Evolutionary conservation across 1,140 invertebrate genomes (phyloP), one percentile per base, ranked within the genome.

Genomic region (Battus philenor): DNA sequence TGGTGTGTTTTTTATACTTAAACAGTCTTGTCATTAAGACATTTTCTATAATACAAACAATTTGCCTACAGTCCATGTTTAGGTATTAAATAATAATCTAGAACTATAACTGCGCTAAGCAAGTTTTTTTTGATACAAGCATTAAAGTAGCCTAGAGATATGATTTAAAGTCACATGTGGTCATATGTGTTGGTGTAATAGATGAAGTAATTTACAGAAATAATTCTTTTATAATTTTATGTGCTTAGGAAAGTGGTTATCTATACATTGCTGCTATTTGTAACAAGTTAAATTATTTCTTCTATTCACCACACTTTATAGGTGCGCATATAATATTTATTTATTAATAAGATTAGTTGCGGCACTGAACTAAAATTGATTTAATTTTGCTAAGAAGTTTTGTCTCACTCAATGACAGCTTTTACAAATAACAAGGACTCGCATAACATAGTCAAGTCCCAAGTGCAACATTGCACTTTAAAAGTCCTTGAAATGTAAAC

Each of bases 121-220:
- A n/a, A 41, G 15, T 12, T 41, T 41, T 54, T 30, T 36, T 47
- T 31, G 46, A 11, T 39, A 41, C 43, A 57, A 61, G 50, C 54
- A 29, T 47, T 50, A 47, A 39, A 41, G 48, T 61, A 59, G 27
- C 54, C 57, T 59, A 70, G 69, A 64, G 75, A 81, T 81, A 81
- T 81, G 75, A 68, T 71, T 75, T 48, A 29, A 61, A 72, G 79
- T 81, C 77, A 81, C 77, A 75, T 61, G 64, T 55, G 7, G 59
- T 54, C 34, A 44, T 44, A 33, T 24, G 30, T 44, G 41, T 51
- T 54, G 56, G 57, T 47, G 39, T 59, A 55, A 52, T 54, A 64
- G 60, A 52, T 47, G 56, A 59, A 56, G 51, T 59, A 57, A 57
- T 57, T 54, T 41, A 27, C 48, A 53, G 46, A 48, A 45, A 38